Evolutionary conservation across 2,797 vertebrate species (phyloP), one percentile per base, ranked within the genome.

Genomic region (Siniperca obscura): DNA sequence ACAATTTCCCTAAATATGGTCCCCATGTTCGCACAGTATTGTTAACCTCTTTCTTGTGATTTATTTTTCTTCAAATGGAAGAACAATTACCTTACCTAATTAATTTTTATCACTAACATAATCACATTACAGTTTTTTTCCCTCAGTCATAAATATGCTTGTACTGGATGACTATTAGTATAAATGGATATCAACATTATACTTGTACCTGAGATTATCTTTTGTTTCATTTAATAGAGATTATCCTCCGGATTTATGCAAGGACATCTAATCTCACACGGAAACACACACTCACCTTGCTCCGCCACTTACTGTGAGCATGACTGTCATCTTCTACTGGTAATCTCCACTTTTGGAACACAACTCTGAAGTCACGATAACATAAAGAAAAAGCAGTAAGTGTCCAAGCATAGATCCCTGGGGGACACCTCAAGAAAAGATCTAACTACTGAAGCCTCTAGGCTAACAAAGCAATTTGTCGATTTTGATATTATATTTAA

Each of bases 201-300:
- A 46, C 48, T 53, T 62, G 21, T 72, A 12, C 62, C 25, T 64
- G 21, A 74, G 44, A 76, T 83, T 62, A 79, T 81, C 55, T 76
- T 76, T 61, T 53, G 27, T 74, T 84, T 77, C 16, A 74, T 52
- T 70, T 21, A 65, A 50, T 66, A 50, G 13, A 78, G 67, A 84
- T 80, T 57, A 78, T 76, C 27, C 19, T 53, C n/a, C 61, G 70
- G 34, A 65, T 1, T 64, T 55, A 44, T 0, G 12, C 34, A 52
- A 56, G 12, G 46, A 82, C 34, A 70, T 64, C 30, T 81, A 55
- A 81, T 79, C 80, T 72, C 62, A 25, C 38, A 69, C 5, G 4
- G 65, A 44, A 57, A 40, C 9, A 21, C 9, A 22, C 30, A 7
- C 40, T 70, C n/a, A 52, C 5, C 12, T 64, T 40, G 13, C 40